Evolutionary conservation across 2,888 invertebrate genomes (phyloP), one percentile per base, ranked within the genome.

Genomic region (Zygaena filipendulae): DNA sequence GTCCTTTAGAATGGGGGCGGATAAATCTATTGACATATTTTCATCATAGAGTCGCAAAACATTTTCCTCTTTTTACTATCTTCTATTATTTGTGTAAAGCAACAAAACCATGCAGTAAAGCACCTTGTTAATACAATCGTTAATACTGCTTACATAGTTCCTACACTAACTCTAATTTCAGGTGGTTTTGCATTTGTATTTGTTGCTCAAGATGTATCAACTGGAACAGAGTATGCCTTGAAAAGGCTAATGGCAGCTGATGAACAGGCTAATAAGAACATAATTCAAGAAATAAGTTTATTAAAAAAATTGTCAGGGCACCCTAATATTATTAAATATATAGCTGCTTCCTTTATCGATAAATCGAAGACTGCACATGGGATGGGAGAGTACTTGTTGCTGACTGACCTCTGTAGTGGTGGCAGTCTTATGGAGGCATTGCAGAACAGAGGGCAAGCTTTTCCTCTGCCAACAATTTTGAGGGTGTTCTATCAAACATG

Each of bases 181-280:
- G 97, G 97, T 82, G 97, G 97, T 39, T 97, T 94, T 84, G 96
- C 95, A 35, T 91, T 94, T 80, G 96, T 97, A 33, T 97, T 91
- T 82, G 90, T 93, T 45, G 96, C 94, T 47, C 94, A 95, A 83
- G 96, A 97, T 77, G 74, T 88, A 36, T 84, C 87, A 37, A 86
- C 86, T 40, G 92, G 92, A 38, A 91, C 91, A 43, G 92, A 95
- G 58, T 97, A 92, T 83, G 97, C 97, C 49, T 83, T 97, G 40
- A 97, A 97, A 85, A 87, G 91, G 62, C 82, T 93, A 41, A 84
- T 92, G 66, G 92, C 91, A 23, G 88, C 88, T 25, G 92, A 92
- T 59, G 90, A 91, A 49, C 88, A 90, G 52, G 85, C 91, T 16
- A 91, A 89, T 59, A 86, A 84, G 54, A 86, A 84, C 53, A 89